Evolutionary conservation across 2,113 vertebrate species (phyloP).

Genomic region (Aegithalos caudatus): DNA sequence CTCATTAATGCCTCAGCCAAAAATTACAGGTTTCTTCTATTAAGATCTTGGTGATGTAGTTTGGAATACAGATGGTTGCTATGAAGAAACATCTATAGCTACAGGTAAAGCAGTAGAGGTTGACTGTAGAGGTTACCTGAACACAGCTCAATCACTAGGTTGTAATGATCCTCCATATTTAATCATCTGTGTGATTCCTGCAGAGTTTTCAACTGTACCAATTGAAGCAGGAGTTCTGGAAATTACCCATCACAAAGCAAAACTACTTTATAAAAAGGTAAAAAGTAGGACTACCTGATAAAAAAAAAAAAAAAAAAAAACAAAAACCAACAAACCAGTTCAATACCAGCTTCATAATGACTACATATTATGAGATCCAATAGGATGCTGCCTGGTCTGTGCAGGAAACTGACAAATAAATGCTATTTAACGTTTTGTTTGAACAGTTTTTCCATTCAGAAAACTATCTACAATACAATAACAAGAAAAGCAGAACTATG

Average conservation of each 20-base stretch:
- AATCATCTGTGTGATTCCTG: background rate
- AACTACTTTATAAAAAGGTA: background rate
- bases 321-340: no score
- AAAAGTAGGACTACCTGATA: no score
- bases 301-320: background rate
- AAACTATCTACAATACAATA: constrained; percentile 73
- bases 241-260: constrained; percentile 60
- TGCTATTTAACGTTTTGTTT: constrained; percentile 76
- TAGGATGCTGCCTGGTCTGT: constrained; percentile 44
- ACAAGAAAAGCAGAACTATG: constrained; percentile 65
- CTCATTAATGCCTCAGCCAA: background rate
- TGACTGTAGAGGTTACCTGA: background rate
- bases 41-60: background rate
- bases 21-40: background rate
- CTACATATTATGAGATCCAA: constrained; percentile 62
- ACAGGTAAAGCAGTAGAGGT: background rate
- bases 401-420: constrained; percentile 75
- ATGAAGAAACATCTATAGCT: background rate
- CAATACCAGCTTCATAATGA: constrained; percentile 62
- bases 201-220: background rate
- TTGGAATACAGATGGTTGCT: background rate
- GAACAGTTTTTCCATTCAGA: constrained; percentile 73
- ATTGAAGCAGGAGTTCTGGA: constrained; percentile 21
- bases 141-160: background rate
- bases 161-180: background rate